Conservation (phyloP, 2,113 vertebrate genomes). For the Hippotragus niger region DNA sequence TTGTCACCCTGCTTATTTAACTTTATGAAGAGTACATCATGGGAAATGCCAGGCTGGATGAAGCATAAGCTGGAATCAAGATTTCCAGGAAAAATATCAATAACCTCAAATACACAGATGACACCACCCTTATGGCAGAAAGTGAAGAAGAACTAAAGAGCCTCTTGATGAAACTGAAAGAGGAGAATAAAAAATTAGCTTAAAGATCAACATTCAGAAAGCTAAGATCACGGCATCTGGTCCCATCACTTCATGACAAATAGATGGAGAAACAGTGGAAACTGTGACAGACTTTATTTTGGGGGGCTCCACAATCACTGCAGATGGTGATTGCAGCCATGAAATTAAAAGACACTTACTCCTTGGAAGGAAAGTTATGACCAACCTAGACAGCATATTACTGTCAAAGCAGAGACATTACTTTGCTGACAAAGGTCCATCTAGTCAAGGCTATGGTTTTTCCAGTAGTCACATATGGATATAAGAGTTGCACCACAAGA, state of each 20-base stretch:
- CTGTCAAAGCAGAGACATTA: background rate
- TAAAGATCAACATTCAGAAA: background rate
- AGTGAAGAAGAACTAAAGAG: background rate
- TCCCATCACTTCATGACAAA: background rate
- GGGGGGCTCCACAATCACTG: background rate
- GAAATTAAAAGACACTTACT: background rate
- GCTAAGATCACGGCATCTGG: background rate
- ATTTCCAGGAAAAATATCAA: background rate
- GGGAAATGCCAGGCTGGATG: background rate
- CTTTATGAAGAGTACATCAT: background rate
- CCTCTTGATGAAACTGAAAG: background rate
- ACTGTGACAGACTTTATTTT: background rate
- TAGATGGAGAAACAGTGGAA: background rate
- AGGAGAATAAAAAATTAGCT: background rate
- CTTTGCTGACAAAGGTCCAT: background rate
- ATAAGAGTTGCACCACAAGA: background rate
- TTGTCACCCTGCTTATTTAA: background rate
- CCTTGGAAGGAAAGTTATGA: background rate
- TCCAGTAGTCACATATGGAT: background rate
- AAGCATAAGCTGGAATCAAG: background rate
- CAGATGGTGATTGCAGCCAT: background rate
- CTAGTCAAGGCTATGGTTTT: background rate
- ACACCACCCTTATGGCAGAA: background rate
- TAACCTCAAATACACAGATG: background rate
- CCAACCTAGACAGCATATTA: background rate